Base-by-base conservation (phyloP, 2,113 vertebrate species). In the Platichthys flesus region DNA sequence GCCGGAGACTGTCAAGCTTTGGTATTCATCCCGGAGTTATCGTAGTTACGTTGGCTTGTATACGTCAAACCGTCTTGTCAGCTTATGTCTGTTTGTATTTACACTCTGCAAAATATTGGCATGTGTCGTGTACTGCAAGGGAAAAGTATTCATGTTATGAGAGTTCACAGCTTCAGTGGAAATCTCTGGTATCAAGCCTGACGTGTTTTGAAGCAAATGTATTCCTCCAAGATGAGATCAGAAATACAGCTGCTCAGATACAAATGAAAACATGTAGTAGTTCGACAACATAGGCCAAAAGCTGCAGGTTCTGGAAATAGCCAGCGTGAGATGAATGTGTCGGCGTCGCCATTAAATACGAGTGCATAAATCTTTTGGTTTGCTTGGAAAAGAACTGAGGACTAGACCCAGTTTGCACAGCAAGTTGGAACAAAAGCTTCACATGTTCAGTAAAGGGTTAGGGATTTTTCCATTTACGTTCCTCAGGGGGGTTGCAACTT, bases 31-130 rank as follows among this genome's bases (percentile, higher is more conserved):
- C 15, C 49, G 3, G 49, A 51, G 15, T 14, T 51, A 59, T 0
- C 40, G 63, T 69, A 58, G 58, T 68, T 64, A 51, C 8, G 13
- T 51, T 68, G 16, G 18, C 52, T 42, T 23, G 49, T 51, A n/a
- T 5, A 3, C 60, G 67, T 31, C 60, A 20, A 12, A 24, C 6
- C 12, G 4, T 76, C 21, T 52, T 14, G 31, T 60, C 62, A 61
- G 47, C 18, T 35, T 23, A 3, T 21, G 18, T 21, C 16, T 9
- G 13, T 5, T 58, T 58, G 45, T 15, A 49, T 6, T 49, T 4
- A 16, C 45, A 49, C 47, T 18, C 18, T 6, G 20, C 18, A 49
- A 49, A 49, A 49, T 54, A 54, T 54, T 54, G 51, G n/a, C 51
- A n/a, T 6, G 8, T 20, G 20, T 21, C 1, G 20, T 8, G 18